phyloP scores from a whole-genome alignment of 2,113 vertebrate species.

The Neofelis nebulosa region DNA sequence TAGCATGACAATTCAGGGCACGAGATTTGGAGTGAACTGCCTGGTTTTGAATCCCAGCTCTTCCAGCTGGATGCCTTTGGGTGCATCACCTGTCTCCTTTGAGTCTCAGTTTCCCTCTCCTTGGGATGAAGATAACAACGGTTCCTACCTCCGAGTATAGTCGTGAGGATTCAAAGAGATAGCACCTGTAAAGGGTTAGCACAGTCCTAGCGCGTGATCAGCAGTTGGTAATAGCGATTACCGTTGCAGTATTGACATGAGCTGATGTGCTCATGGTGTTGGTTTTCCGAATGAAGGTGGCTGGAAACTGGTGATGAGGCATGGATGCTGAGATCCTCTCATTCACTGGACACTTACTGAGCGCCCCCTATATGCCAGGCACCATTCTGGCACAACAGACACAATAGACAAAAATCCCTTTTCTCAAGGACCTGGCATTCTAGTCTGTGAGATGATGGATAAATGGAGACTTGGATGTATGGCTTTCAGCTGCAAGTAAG shows the following conservation, averaged over 20 bases:
- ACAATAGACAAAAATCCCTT: neutral
- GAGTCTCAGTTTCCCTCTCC: neutral
- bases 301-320: no score
- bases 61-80: neutral
- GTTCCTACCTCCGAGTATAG: no score
- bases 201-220: fast-evolving
- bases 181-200: neutral
- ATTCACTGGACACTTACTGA: neutral
- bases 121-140: neutral
- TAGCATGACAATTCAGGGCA: neutral
- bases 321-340: no score
- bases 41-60: neutral
- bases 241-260: fast-evolving
- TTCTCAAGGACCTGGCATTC: neutral
- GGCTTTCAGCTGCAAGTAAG: neutral
- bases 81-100: neutral
- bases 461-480: neutral
- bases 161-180: neutral
- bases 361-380: neutral
- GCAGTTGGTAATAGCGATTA: fast-evolving
- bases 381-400: neutral
- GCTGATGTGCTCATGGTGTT: neutral
- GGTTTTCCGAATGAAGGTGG: neutral
- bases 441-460: neutral
- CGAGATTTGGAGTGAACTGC: no score